Evolutionary conservation across 2,888 invertebrate species (phyloP).

Genomic region (Cantharis nigra): DNA sequence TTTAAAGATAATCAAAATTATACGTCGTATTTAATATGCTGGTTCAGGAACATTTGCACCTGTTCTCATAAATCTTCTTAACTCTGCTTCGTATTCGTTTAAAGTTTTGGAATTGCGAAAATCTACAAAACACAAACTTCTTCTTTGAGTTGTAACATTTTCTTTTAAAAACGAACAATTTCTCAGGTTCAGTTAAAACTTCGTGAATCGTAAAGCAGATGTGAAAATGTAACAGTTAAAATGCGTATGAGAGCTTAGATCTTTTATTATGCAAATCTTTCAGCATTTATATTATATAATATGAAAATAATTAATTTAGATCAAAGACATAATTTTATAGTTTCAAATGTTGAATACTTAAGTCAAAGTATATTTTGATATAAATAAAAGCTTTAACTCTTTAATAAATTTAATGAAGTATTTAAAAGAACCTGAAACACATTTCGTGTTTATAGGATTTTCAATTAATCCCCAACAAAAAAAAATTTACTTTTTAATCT

Average conservation of each 20-base stretch:
- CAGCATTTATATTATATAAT: constrained; percentile 30
- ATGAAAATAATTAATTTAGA: not conserved
- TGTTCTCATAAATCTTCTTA: constrained; percentile 19
- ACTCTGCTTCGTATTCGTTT: constrained; percentile 18
- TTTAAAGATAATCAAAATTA: not conserved
- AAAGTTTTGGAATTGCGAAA: constrained; percentile 15
- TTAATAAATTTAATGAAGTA: not conserved
- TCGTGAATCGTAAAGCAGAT: constrained; percentile 27
- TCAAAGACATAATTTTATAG: not conserved
- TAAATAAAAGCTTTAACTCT: not conserved
- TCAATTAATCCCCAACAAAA: not conserved
- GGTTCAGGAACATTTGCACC: constrained; percentile 16
- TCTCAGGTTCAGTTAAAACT: constrained; percentile 26
- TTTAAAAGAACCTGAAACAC: not conserved
- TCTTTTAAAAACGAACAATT: constrained; percentile 22
- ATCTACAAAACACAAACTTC: constrained; percentile 19
- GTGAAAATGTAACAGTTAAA: constrained; percentile 23
- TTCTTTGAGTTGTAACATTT: constrained; percentile 18
- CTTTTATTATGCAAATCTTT: constrained; percentile 27
- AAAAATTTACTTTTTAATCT: not conserved
- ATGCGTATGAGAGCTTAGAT: constrained; percentile 21
- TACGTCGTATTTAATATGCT: not conserved
- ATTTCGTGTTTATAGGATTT: not conserved
- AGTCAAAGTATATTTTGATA: not conserved
- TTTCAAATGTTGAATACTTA: not conserved